A percentile compares a stretch with the other conserved stretches of the same genome.
Conservation (phyloP, 2,888 invertebrate genomes). For the Nomada hirtipes region DNA sequence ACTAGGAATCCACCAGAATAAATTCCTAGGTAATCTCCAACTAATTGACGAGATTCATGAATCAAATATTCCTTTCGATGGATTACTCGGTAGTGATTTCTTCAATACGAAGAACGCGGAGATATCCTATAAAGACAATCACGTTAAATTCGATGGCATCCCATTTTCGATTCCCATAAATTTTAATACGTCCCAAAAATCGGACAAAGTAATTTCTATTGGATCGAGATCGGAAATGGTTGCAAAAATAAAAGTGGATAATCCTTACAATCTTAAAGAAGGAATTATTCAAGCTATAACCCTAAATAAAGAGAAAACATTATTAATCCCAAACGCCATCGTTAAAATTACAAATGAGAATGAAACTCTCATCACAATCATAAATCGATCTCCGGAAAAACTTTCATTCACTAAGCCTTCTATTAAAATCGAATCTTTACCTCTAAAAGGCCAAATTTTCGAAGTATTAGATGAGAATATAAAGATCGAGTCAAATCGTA, state of each 20-base stretch:
- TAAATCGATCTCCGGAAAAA: too few species aligned
- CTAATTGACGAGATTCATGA: too few species aligned
- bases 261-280: not conserved
- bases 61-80: too few species aligned
- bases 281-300: slow-evolving; percentile 18
- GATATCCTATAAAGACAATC: too few species aligned
- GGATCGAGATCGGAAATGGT: slow-evolving; percentile 5
- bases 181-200: not conserved
- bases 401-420: too few species aligned
- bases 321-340: too few species aligned
- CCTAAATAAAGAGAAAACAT: slow-evolving; percentile 4
- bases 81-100: too few species aligned
- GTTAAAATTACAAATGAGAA: not conserved
- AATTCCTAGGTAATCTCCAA: too few species aligned
- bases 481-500: not conserved
- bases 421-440: not conserved
- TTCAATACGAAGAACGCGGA: too few species aligned
- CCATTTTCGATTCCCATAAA: too few species aligned
- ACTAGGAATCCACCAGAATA: too few species aligned
- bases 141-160: too few species aligned
- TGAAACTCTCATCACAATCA: not conserved
- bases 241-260: not conserved
- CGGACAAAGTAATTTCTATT: slow-evolving; percentile 6
- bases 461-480: not conserved
- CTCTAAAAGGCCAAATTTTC: not conserved